Percentiles rank a stretch among this genome's conserved stretches.
phyloP scores from a whole-genome alignment of 2,797 vertebrate species.

The Silurus lanzhouensis region DNA sequence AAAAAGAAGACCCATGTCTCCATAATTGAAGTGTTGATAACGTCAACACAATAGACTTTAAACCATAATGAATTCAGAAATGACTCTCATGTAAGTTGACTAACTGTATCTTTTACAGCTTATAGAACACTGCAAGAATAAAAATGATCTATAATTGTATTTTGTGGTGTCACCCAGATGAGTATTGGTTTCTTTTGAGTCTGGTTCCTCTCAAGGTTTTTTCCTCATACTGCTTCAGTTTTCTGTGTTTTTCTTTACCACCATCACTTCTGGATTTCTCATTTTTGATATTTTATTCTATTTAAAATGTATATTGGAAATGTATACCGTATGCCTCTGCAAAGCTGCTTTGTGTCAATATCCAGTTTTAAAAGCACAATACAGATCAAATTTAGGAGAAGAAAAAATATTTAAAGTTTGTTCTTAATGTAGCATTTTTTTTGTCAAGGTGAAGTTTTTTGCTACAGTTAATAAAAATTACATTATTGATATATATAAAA shows the following conservation, averaged over 20 bases:
- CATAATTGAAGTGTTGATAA: not conserved
- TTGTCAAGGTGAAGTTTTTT: not conserved
- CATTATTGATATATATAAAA: not conserved
- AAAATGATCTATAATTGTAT: not conserved
- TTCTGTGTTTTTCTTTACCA: not conserved
- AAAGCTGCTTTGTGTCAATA: not conserved
- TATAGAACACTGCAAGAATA: not conserved
- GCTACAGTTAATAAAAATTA: not conserved
- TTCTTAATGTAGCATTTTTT: not conserved
- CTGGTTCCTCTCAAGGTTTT: not conserved
- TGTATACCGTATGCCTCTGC: not conserved
- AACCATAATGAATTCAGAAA: not conserved
- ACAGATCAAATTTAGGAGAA: not conserved
- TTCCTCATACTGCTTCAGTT: not conserved
- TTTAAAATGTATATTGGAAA: not conserved
- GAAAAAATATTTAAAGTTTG: not conserved
- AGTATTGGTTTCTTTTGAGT: not conserved
- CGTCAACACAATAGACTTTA: not conserved
- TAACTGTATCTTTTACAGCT: too few species aligned
- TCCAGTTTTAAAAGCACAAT: not conserved
- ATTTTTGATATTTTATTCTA: not conserved
- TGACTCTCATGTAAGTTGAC: not conserved
- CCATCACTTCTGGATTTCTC: not conserved
- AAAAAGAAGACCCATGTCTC: not conserved
- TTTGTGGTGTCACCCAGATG: not conserved